These are phyloP conservation scores for Diglossa cyanea DNA, from an alignment of 2,797 vertebrate genomes.

Conservation along the genomic window DNA sequence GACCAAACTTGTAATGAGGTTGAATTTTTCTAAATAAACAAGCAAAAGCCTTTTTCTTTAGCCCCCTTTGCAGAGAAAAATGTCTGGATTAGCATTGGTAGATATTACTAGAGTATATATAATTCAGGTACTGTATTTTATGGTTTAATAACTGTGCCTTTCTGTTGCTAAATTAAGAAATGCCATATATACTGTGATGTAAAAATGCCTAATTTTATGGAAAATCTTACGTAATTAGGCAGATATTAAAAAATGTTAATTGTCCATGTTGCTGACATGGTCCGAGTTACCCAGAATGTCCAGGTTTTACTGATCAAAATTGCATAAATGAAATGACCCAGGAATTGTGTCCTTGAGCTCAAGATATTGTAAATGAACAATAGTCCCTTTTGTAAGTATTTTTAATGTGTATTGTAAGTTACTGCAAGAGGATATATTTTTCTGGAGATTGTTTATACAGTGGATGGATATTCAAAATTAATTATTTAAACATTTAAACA, in stretches of 20 bases:
- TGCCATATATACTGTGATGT: constrained; percentile 78
- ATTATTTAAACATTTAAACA: constrained; percentile 44
- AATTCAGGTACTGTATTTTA: constrained; percentile 79
- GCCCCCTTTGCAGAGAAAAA: constrained; percentile 53
- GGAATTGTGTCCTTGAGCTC: constrained; percentile 47
- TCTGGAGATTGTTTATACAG: constrained; percentile 72
- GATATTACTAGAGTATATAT: constrained; percentile 7
- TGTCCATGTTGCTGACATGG: constrained; percentile 27
- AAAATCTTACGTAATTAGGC: constrained; percentile 52
- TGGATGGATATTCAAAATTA: constrained; percentile 35
- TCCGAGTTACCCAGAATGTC: constrained; percentile 18
- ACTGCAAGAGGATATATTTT: constrained; percentile 73
- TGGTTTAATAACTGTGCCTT: constrained; percentile 81
- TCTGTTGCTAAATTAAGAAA: constrained; percentile 76
- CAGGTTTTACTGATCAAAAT: constrained; percentile 42
- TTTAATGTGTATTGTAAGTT: constrained; percentile 68
- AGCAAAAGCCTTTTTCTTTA: constrained; percentile 20
- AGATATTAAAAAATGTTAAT: constrained; percentile 55
- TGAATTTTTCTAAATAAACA: constrained; percentile 16
- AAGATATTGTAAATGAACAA: constrained; percentile 48
- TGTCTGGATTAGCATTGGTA: constrained; percentile 41
- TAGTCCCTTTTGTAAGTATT: constrained; percentile 70
- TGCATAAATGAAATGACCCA: constrained; percentile 24
- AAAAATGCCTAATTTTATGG: constrained; percentile 62
- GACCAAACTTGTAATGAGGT: constrained; percentile 70